phyloP scores from a whole-genome alignment of 2,797 vertebrate genomes.

The Epinephelus malabaricus region DNA sequence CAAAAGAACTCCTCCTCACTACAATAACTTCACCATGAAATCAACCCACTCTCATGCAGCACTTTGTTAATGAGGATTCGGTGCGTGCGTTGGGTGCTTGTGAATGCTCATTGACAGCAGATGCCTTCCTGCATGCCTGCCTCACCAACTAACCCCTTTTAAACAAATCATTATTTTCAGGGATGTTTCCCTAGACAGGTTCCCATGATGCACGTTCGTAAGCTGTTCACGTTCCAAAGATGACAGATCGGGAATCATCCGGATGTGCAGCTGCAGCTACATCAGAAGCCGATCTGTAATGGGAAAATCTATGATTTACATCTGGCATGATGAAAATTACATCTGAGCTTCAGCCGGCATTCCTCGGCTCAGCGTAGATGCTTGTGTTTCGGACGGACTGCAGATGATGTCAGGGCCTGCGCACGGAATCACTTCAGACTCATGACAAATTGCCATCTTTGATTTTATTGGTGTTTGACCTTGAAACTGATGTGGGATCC shows the following conservation, averaged over 20 bases:
- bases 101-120: conserved; percentile 38
- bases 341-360: conserved; percentile 18
- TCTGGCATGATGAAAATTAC: conserved; percentile 51
- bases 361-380: conserved; percentile 2
- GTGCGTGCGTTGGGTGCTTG: conserved; percentile 5
- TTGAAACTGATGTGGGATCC: conserved; percentile 74
- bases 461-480: conserved; percentile 83
- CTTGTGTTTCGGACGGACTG: conserved; percentile 34
- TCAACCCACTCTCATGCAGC: conserved; percentile 24
- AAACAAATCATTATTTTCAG: conserved; percentile 45
- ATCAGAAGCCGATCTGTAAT: conserved; percentile 52
- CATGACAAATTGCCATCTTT: conserved; percentile 81
- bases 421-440: conserved; percentile 53
- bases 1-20: conserved; percentile 37
- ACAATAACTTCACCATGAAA: conserved; percentile 31
- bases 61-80: conserved; percentile 46
- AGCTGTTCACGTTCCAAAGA: conserved; percentile 39
- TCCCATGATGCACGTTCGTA: conserved; percentile 31
- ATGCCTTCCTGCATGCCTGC: conserved; percentile 28
- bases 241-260: conserved; percentile 55
- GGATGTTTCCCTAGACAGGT: conserved; percentile 40
- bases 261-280: conserved; percentile 63
- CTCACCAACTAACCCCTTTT: conserved; percentile 28
- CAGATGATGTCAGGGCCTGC: conserved; percentile 66
- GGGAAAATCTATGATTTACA: conserved; percentile 61